These are phyloP conservation scores for Clivina fossor DNA, from an alignment of 2,888 invertebrate genomes.

Conservation along the genomic window DNA sequence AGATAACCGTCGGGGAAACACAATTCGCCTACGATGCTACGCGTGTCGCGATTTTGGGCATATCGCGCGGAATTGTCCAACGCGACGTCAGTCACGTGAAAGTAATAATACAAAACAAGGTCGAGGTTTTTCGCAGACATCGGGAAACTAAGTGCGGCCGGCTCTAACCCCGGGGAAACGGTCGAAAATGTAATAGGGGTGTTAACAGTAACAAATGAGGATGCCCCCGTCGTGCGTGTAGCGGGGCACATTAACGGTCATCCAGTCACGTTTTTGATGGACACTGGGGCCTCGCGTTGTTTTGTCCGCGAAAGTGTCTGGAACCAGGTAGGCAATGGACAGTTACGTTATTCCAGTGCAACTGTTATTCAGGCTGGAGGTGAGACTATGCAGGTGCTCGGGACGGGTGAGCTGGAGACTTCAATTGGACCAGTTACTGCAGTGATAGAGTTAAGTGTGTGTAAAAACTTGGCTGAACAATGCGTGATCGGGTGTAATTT, in stretches of 20 bases:
- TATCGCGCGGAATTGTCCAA: too few species aligned
- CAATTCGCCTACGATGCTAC: too few species aligned
- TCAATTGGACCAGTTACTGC: background rate
- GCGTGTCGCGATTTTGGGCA: too few species aligned
- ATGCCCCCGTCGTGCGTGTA: slow-evolving; percentile 1
- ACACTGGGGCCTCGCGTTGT: slow-evolving; percentile 5
- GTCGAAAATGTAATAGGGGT: too few species aligned
- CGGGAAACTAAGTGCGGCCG: too few species aligned
- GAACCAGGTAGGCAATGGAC: background rate
- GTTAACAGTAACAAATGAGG: too few species aligned
- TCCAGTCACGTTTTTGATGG: slow-evolving; percentile 1
- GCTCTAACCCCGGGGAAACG: too few species aligned
- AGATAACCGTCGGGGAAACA: too few species aligned
- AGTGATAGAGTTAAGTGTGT: background rate
- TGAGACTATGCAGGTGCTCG: background rate
- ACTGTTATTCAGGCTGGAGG: background rate
- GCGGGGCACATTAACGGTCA: background rate
- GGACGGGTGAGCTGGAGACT: background rate
- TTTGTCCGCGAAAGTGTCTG: slow-evolving; percentile 3
- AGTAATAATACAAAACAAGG: too few species aligned
- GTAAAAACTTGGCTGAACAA: background rate
- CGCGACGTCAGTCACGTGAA: too few species aligned
- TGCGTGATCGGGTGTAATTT: slow-evolving; percentile 9
- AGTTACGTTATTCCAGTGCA: background rate
- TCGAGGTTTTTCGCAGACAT: too few species aligned